Base-by-base conservation (phyloP, 2,113 vertebrate genomes). In the Mus spicilegus region DNA sequence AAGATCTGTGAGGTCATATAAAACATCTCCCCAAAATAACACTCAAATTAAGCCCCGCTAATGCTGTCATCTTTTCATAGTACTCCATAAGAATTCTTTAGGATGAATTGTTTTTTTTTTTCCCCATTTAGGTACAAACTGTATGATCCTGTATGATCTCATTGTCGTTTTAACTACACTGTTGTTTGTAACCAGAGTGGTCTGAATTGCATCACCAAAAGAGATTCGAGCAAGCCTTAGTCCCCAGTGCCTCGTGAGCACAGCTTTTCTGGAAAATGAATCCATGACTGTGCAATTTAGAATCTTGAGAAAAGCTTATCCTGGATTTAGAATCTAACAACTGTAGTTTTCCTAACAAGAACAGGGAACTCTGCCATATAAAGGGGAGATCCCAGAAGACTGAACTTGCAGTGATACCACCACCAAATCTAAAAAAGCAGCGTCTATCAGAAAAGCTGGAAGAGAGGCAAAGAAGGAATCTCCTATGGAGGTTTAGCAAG, bases 91-190 rank as follows among this genome's bases (percentile, higher is more conserved):
- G 24, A 14, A 63, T 95, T 56, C 42, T 92, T 54, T 63, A 30
- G n/a, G 24, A 46, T 88, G 16, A n/a, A 33, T 61, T 30, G 65
- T 9, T 3, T 65, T 28, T 28, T 65, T 24, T 28, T 88, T 61
- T 67, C 16, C 33, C 12, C 89, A 77, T 67, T 87, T 88, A 58
- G 81, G 6, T 78, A 39, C 24, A 72, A 69, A 92, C 90, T 10
- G 70, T 67, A 78, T 72, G 46, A 77, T 36, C 14, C 90, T 10
- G 70, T 67, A 78, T 72, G 46, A 77, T 36, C 14, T 63, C 5
- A 82, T 72, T 89, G 93, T 81, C 82, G 58, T 63, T 92, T 92
- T 42, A 67, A 42, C 24, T 63, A 86, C 67, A 58, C 56, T 91
- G 33, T 87, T 90, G 46, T 72, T 24, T 82, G 33, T 87, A 30